phyloP scores from a whole-genome alignment of 2,113 vertebrate genomes.

The Psilopsiagon aurifrons region DNA sequence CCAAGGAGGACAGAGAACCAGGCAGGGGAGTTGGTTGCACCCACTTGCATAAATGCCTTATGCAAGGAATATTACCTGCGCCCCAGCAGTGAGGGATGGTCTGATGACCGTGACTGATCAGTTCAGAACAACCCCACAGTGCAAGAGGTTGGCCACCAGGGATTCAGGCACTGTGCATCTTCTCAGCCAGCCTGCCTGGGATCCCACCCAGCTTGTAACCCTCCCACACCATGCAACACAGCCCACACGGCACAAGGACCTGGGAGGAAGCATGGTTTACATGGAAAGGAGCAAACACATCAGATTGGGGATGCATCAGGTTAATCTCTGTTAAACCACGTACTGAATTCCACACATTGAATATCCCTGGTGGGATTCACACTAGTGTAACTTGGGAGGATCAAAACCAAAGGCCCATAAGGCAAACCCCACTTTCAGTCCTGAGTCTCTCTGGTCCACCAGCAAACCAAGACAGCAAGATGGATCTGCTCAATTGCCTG shows the following conservation, averaged over 20 bases:
- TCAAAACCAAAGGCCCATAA: accelerated
- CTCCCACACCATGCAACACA: background rate
- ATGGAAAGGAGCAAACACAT: accelerated
- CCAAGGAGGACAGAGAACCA: background rate
- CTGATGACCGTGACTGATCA: accelerated
- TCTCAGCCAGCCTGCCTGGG: accelerated
- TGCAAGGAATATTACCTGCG: background rate
- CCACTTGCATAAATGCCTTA: background rate
- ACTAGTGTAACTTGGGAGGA: background rate
- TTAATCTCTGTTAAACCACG: background rate
- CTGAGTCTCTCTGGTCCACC: background rate
- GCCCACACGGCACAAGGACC: background rate
- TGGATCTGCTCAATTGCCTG: accelerated
- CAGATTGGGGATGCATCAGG: background rate
- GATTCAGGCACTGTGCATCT: background rate
- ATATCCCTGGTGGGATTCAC: background rate
- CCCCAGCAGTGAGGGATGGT: background rate
- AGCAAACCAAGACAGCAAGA: background rate
- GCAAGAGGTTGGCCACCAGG: background rate
- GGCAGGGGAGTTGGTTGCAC: background rate
- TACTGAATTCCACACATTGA: background rate
- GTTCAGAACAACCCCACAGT: background rate
- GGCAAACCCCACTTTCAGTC: background rate
- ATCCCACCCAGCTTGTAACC: background rate
- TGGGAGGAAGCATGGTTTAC: accelerated